Conservation (phyloP, 2,113 vertebrate genomes). For the Silurus asotus region DNA sequence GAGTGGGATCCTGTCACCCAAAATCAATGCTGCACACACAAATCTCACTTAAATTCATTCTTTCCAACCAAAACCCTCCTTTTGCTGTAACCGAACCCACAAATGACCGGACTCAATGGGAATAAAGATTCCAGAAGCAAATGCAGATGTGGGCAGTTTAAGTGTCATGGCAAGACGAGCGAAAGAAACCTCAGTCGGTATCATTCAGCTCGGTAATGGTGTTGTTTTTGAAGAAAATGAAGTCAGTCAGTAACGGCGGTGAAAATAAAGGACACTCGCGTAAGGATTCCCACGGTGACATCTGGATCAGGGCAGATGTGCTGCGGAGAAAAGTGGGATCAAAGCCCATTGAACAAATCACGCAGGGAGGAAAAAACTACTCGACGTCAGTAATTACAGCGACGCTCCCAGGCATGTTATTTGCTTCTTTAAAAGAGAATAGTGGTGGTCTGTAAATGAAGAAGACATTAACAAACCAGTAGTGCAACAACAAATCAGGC, state of each 20-base stretch:
- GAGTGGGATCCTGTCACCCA: constrained; percentile 18
- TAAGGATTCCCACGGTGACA: constrained; percentile 31
- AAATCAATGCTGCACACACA: constrained; percentile 6
- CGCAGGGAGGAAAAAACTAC: background rate
- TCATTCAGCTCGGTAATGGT: background rate
- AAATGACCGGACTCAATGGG: background rate
- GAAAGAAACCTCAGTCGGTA: background rate
- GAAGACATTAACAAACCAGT: background rate
- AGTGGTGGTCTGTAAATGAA: background rate
- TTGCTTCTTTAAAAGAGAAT: background rate
- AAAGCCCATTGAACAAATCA: background rate
- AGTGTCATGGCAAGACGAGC: background rate
- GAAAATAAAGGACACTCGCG: background rate
- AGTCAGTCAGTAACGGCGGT: constrained; percentile 1
- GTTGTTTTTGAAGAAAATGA: background rate
- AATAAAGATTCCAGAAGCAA: background rate
- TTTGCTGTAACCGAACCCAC: constrained; percentile 31
- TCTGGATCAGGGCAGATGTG: constrained; percentile 24
- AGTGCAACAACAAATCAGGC: background rate
- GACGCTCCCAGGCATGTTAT: background rate
- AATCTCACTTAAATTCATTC: constrained; percentile 8
- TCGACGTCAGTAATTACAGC: constrained; percentile 8
- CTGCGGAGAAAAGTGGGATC: background rate
- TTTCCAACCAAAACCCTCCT: constrained; percentile 5
- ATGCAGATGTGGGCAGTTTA: constrained; percentile 25